Evolutionary conservation across 2,113 vertebrate genomes (phyloP), one percentile per base, ranked within the genome.

Genomic region (Hemiprocne comata): DNA sequence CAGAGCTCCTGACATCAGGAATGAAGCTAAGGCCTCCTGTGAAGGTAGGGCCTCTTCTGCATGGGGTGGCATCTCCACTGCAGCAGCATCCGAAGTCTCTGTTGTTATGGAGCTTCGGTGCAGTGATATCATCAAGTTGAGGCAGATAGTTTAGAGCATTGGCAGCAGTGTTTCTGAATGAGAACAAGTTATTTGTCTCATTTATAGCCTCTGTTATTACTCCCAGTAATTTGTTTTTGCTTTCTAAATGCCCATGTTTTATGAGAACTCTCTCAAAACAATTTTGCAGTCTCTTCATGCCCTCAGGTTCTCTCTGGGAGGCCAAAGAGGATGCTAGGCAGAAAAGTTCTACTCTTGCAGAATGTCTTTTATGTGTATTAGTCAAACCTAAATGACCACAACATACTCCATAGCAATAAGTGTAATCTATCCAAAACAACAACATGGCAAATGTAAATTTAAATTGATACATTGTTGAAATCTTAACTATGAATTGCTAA

Each of bases 141-240:
- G 53, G 79, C 36, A 67, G 42, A 70, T 53, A 75, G 26, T 80
- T 54, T 36, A 24, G 29, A 51, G 70, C 40, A 55, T 17, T 26
- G 16, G 33, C 4, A 2, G 34, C 42, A 82, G 65, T 42, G 86
- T 71, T 61, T 70, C 53, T 87, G 80, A 86, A 82, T 66, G 33
- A 72, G 85, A 51, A 34, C 65, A 48, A 94, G 69, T 84, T 90
- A 53, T 61, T 88, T 88, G 40, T 77, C 88, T 96, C 94, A 92
- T 93, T 96, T 94, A 94, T 83, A 71, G 88, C 40, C 57, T 93
- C 34, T 19, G 13, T 86, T 88, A 92, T 84, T 95, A 44, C 76
- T 93, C 73, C 44, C 77, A 67, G 94, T 90, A 95, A 94, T 69
- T 92, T 89, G 70, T 4, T 85, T 95, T 70, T 86, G 69, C 75